Base-by-base conservation (phyloP, 2,113 vertebrate species). In the Glaucidium brasilianum region DNA sequence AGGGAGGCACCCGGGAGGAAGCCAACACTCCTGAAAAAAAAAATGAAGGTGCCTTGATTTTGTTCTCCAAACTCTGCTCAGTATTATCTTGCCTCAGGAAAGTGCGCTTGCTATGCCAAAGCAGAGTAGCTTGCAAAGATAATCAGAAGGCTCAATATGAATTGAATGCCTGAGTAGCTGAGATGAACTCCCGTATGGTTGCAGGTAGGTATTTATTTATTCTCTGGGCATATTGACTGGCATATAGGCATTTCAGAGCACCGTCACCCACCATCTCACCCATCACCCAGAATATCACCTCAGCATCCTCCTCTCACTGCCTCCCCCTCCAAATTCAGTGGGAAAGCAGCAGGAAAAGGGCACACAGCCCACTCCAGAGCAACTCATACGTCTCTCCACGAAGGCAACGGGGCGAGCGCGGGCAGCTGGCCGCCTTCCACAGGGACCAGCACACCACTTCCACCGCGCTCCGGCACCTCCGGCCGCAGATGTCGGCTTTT, bases 391-490 rank as follows among this genome's bases (percentile, higher is more conserved):
- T 35, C 59, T 71, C 86, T 68, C 83, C 13, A 45, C 0, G 84
- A 69, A 41, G 76, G 39, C 68, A 34, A 77, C 32, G 89, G 55
- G 2, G 8, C 8, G 52, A 93, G 92, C 60, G 6, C 1, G 53
- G 97, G 97, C 97, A 97, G 96, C 97, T 98, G 98, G 96, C 92
- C 9, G 15, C 58, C 58, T 91, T 97, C 96, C 97, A 80, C 4
- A 7, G 97, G 96, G 96, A 97, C 89, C 79, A 53, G 83, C 52
- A 19, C 68, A 4, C 68, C 23, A 58, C 94, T 96, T 73, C 82
- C 52, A 43, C 80, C 17, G 16, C 17, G 6, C 77, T 11, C 92
- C 0, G 95, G 49, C 92, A 96, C 97, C 96, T 88, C 94, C 53
- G 41, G 95, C 93, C 74, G 3, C 98, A 98, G 97, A 98, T 98